These are phyloP conservation scores for Gallinago jamesoni DNA, from an alignment of 2,113 vertebrate genomes.

Conservation along the genomic window DNA sequence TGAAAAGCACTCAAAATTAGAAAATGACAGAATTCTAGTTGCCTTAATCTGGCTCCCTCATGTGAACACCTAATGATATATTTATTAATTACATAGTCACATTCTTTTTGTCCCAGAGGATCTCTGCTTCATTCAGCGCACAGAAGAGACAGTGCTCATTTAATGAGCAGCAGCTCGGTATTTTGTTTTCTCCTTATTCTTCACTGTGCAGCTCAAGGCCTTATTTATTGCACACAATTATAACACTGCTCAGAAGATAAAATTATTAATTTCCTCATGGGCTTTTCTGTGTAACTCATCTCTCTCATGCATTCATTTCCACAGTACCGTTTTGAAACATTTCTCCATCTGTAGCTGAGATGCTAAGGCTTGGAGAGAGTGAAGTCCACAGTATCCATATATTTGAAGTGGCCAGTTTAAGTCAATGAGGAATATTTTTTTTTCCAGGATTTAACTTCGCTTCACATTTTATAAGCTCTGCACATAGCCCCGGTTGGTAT, in stretches of 20 bases:
- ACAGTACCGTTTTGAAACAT: neutral
- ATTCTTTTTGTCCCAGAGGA: neutral
- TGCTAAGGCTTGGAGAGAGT: neutral
- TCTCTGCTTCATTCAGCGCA: neutral
- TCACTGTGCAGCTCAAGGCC: neutral
- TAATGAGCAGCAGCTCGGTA: constrained; percentile 29
- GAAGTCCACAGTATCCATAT: neutral
- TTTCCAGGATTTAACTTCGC: neutral
- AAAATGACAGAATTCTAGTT: neutral
- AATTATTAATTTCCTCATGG: constrained; percentile 41
- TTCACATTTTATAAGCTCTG: neutral
- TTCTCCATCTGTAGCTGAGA: neutral
- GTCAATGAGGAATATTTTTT: neutral
- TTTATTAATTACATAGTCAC: constrained; percentile 33
- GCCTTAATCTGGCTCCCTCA: neutral
- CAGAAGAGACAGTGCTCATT: neutral
- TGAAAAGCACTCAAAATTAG: neutral
- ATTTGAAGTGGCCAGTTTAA: constrained; percentile 28
- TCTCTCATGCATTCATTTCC: constrained; percentile 12
- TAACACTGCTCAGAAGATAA: constrained; percentile 9
- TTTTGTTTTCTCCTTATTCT: constrained; percentile 38
- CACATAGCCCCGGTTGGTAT: neutral
- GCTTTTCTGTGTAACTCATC: constrained; percentile 20
- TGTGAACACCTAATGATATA: neutral
- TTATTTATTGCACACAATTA: constrained; percentile 52